Percentiles rank a stretch among this genome's conserved stretches.
Evolutionary conservation across 1,140 invertebrate genomes (phyloP).

Genomic region (Zaprionus camerounensis): DNA sequence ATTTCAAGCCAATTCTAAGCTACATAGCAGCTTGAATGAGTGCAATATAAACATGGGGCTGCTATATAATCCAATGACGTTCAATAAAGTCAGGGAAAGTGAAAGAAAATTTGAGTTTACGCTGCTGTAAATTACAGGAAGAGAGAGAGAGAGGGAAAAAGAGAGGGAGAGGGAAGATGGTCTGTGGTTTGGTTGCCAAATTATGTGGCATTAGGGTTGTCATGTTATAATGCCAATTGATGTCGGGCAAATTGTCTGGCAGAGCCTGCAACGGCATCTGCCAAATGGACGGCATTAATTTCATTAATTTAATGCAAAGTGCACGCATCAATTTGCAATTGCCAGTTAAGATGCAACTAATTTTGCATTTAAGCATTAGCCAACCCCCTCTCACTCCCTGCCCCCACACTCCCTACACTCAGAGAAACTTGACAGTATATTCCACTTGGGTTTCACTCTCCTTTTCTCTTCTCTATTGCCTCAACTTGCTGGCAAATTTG

Average conservation of each 20-base stretch:
- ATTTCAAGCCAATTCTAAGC: not conserved
- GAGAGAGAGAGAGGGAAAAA: no score
- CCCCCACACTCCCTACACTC: not conserved
- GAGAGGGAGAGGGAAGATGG: not conserved
- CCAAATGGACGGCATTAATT: constrained; percentile 26
- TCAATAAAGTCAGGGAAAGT: no score
- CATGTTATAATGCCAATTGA: constrained; percentile 6
- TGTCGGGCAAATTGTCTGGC: not conserved
- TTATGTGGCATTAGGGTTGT: not conserved
- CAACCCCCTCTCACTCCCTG: not conserved
- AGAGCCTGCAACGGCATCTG: not conserved
- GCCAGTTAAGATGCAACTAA: constrained; percentile 43
- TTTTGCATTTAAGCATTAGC: constrained; percentile 38
- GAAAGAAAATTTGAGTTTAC: no score
- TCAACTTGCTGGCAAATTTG: not conserved
- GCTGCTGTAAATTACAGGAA: not conserved
- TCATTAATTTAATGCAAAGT: constrained; percentile 48
- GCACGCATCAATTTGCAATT: constrained; percentile 37
- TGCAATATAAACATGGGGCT: not conserved
- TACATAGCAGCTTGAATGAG: not conserved
- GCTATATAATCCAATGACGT: no score
- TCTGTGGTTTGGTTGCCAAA: not conserved
- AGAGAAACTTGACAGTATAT: not conserved
- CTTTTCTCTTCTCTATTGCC: not conserved
- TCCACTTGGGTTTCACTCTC: not conserved